Evolutionary conservation across 2,888 invertebrate species (phyloP), one percentile per base, ranked within the genome.

Genomic region (Pollenia labialis): DNA sequence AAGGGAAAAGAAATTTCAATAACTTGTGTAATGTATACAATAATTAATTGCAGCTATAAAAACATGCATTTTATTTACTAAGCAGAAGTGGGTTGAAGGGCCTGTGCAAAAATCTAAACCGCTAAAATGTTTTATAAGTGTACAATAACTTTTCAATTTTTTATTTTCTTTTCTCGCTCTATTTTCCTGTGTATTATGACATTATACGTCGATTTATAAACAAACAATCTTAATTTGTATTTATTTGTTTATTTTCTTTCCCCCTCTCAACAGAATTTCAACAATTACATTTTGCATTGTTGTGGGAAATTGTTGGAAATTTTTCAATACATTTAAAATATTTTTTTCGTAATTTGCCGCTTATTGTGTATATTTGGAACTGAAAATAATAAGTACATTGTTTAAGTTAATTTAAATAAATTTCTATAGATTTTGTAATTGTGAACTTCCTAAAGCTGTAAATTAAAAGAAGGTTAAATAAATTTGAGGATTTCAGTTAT

Each of bases 81-180:
- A 18, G 44, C 18, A 18, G 10, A 4, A 6, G 60, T 50, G 14
- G 46, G 14, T 11, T 42, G 12, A 48, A 54, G 32, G 52, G 50
- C 32, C 44, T 11, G 40, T 48, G 14, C 16, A 9, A 44, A 44
- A 48, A 50, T 46, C 32, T 32, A 46, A 66, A 66, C 18, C 48
- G 8, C 23, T 50, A 58, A 71, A 64, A 68, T 54, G 18, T 46
- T 44, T 56, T 56, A 40, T 44, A 10, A 48, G 66, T 44, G 46
- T 75, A 71, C 81, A 60, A 81, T 81, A 76, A 60, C 66, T 46
- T 69, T 80, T 75, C 58, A 71, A 60, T 72, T 74, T 84, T 54
- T 16, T n/a, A 14, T 18, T 42, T 66, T 75, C 12, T 58, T 48
- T 62, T 16, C 7, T 46, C 14, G 52, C 18, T 66, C 56, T 66